These are phyloP conservation scores for Drosophila yakuba DNA, from an alignment of 1,140 invertebrate genomes.

Conservation along the genomic window DNA sequence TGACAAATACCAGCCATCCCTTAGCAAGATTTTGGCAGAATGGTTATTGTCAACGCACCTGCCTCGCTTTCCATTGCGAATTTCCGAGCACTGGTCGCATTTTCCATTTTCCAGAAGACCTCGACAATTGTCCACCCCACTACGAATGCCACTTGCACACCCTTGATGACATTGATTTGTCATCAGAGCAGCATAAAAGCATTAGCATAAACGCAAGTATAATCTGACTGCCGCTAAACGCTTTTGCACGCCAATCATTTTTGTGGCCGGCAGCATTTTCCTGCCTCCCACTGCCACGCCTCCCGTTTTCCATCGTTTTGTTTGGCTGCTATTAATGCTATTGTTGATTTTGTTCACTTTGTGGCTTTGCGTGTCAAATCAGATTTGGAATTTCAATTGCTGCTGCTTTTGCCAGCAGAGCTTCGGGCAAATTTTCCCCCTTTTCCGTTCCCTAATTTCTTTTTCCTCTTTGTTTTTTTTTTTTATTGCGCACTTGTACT, in stretches of 20 bases:
- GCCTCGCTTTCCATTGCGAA: too few species aligned
- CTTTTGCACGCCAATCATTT: conserved; percentile 51
- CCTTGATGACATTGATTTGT: conserved; percentile 22
- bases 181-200: conserved; percentile 14
- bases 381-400: conserved; percentile 60
- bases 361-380: conserved; percentile 75
- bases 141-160: neutral
- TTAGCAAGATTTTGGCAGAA: too few species aligned
- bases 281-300: conserved; percentile 6
- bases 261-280: conserved; percentile 14
- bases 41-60: neutral
- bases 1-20: too few species aligned
- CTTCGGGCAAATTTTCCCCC: conserved; percentile 19
- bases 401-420: conserved; percentile 10
- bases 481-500: conserved; percentile 9
- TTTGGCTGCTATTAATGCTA: conserved; percentile 18
- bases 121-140: neutral
- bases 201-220: conserved; percentile 40
- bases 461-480: neutral
- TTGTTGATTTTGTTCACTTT: conserved; percentile 40
- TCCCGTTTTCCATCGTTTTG: conserved; percentile 25
- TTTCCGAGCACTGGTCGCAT: neutral
- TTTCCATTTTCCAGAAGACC: neutral
- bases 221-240: conserved; percentile 49
- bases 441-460: conserved; percentile 14